Percentiles rank a stretch among this genome's conserved stretches.
These are phyloP conservation scores for Synergus itoensis DNA, from an alignment of 2,888 invertebrate genomes.

Conservation along the genomic window DNA sequence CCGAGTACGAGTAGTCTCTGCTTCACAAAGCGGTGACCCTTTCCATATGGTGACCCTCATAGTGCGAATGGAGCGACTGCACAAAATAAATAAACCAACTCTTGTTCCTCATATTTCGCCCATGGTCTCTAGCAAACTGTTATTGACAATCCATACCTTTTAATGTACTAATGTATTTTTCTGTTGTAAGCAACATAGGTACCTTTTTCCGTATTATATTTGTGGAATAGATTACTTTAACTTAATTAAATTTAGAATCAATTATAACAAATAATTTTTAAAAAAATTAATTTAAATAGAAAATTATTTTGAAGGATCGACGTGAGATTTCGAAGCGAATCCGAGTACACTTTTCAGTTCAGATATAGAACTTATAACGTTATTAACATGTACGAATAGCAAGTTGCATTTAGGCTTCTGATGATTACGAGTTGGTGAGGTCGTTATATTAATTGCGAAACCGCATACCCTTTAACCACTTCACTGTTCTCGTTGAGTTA, in stretches of 20 bases:
- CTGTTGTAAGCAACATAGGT: not conserved
- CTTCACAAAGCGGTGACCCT: constrained; percentile 44
- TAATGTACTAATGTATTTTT: not conserved
- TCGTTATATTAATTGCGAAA: constrained; percentile 65
- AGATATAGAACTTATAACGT: constrained; percentile 7
- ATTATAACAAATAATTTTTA: not conserved
- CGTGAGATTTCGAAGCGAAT: not conserved
- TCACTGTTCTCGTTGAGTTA: constrained; percentile 50
- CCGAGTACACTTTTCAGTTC: not conserved
- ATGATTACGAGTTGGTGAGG: constrained; percentile 58
- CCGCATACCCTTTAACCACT: constrained; percentile 57
- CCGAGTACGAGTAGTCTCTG: constrained; percentile 42
- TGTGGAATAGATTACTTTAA: too few species aligned
- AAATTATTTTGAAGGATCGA: not conserved
- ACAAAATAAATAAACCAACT: constrained; percentile 32
- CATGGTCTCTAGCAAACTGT: not conserved
- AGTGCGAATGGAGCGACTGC: constrained; percentile 25
- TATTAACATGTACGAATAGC: constrained; percentile 47
- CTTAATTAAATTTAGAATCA: too few species aligned
- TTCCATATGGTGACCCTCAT: constrained; percentile 8
- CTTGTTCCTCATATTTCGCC: constrained; percentile 6
- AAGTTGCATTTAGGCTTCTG: constrained; percentile 48
- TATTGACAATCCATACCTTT: constrained; percentile 22
- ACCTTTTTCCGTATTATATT: too few species aligned
- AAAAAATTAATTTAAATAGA: too few species aligned